phyloP scores from a whole-genome alignment of 2,797 vertebrate species.

The Apogon talboti region DNA sequence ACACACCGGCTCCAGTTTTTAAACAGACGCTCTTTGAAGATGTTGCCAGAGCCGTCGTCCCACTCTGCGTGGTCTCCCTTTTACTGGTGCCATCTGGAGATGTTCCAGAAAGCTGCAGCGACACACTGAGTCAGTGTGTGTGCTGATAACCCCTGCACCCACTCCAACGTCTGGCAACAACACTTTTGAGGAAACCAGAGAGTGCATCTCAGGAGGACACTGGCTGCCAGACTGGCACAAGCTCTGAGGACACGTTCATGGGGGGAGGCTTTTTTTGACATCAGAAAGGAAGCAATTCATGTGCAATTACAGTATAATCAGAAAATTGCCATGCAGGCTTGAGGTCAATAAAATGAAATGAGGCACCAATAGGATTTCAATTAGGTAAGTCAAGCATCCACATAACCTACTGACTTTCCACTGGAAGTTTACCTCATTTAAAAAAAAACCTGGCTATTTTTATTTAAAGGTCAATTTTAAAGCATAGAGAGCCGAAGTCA shows the following conservation, averaged over 20 bases:
- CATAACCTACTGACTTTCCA: neutral
- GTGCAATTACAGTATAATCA: slow-evolving; percentile 30
- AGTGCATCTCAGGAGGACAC: slow-evolving; percentile 29
- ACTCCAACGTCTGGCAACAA: slow-evolving; percentile 44
- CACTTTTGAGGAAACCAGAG: slow-evolving; percentile 62
- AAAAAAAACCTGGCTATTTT: too few relatives aligned
- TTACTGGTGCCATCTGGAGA: slow-evolving; percentile 73
- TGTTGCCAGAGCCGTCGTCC: slow-evolving; percentile 66
- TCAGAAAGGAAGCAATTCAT: slow-evolving; percentile 53
- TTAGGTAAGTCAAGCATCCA: slow-evolving; percentile 6
- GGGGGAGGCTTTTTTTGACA: slow-evolving; percentile 23
- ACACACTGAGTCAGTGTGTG: slow-evolving; percentile 55
- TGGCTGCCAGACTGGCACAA: slow-evolving; percentile 54
- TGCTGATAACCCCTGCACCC: slow-evolving; percentile 58
- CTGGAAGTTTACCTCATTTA: neutral
- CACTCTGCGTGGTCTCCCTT: slow-evolving; percentile 54
- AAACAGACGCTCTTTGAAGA: slow-evolving; percentile 71
- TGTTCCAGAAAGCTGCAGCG: slow-evolving; percentile 56
- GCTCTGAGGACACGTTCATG: slow-evolving; percentile 45
- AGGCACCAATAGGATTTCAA: slow-evolving; percentile 3
- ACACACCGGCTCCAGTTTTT: slow-evolving; percentile 47
- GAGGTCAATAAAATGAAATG: slow-evolving; percentile 31
- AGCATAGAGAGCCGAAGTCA: too few relatives aligned
- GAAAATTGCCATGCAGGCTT: slow-evolving; percentile 22
- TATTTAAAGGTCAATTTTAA: too few relatives aligned